Percentiles rank a stretch among this genome's conserved stretches.
Evolutionary conservation across 2,888 invertebrate genomes (phyloP).

Genomic region (Bruchidius siliquastri): DNA sequence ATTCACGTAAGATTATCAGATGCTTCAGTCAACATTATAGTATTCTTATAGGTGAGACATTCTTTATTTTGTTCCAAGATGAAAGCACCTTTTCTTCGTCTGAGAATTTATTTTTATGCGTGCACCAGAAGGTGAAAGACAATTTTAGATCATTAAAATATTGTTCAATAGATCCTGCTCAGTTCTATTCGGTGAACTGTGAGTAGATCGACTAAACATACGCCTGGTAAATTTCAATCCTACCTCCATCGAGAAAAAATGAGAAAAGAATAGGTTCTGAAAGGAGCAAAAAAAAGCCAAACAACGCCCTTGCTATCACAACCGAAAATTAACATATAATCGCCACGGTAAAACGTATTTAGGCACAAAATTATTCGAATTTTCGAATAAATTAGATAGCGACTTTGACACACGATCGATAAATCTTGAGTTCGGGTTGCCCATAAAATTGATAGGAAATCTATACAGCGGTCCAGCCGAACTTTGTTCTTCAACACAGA

Average conservation of each 20-base stretch:
- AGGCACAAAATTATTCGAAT: slow-evolving; percentile 27
- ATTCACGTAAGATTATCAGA: too few species aligned
- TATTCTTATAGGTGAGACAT: too few species aligned
- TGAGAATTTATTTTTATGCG: too few species aligned
- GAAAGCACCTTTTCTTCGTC: too few species aligned
- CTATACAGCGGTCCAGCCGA: slow-evolving; percentile 28
- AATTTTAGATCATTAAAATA: too few species aligned
- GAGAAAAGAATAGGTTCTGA: slow-evolving; percentile 10
- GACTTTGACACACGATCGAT: slow-evolving; percentile 35
- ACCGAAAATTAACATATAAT: slow-evolving; percentile 24
- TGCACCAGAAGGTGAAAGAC: too few species aligned
- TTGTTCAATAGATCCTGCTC: too few species aligned
- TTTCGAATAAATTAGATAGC: slow-evolving; percentile 37
- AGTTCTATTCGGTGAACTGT: too few species aligned
- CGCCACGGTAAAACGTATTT: slow-evolving; percentile 27
- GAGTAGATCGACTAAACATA: too few species aligned
- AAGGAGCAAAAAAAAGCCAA: slow-evolving; percentile 1
- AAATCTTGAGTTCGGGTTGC: slow-evolving; percentile 36
- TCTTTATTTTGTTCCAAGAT: too few species aligned
- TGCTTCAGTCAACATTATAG: too few species aligned
- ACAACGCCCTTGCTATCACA: slow-evolving; percentile 16
- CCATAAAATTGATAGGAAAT: slow-evolving; percentile 39
- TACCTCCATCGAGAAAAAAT: slow-evolving; percentile 5
- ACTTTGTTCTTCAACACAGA: slow-evolving; percentile 11
- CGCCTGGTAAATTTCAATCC: background rate